Base-by-base conservation (phyloP, 2,113 vertebrate genomes). In the Tupaia tana region DNA sequence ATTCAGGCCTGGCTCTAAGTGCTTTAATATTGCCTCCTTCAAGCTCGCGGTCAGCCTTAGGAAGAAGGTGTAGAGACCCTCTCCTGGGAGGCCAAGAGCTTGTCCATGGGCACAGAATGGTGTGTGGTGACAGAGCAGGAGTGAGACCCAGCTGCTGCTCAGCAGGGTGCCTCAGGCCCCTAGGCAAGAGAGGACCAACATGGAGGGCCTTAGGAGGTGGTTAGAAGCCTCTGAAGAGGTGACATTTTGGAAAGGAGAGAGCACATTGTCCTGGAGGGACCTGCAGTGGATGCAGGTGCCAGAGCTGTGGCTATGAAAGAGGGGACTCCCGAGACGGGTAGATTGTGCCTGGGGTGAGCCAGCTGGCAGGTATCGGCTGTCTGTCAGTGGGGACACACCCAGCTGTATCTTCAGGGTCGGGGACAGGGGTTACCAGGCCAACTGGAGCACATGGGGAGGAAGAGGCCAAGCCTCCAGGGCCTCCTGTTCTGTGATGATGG, bases 181-280 rank as follows among this genome's bases (percentile, higher is more conserved):
- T 43, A 43, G 43, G 43, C 43, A 43, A 43, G 43, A 43, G 6
- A 43, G 43, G 43, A 43, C 43, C 43, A 43, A 43, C 43, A 43
- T 22, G 19, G 19, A 16, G 5, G 7, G 2, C 20, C 56, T 9
- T n/a, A 12, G 5, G 24, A 43, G 56, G 89, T 34, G 24, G 27
- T 8, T 31, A 11, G 52, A 87, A 43, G 56, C 16, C 54, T n/a
- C 83, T 3, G 31, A 43, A 43, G 43, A 54, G 19, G n/a, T n/a
- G 66, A 56, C 27, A 1, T 56, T 1, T 31, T 15, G 43, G 52
- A 43, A 22, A 67, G 59, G 25, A 43, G 24, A n/a, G 20, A 1
- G 22, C 20, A 20, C 4, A 1, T 9, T 6, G 3, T 1, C 15
- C 1, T 13, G 0, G 2, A 3, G 43, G 34, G 43, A 59, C 29